phyloP scores from a whole-genome alignment of 2,113 vertebrate genomes.

The Seriola quinqueradiata region DNA sequence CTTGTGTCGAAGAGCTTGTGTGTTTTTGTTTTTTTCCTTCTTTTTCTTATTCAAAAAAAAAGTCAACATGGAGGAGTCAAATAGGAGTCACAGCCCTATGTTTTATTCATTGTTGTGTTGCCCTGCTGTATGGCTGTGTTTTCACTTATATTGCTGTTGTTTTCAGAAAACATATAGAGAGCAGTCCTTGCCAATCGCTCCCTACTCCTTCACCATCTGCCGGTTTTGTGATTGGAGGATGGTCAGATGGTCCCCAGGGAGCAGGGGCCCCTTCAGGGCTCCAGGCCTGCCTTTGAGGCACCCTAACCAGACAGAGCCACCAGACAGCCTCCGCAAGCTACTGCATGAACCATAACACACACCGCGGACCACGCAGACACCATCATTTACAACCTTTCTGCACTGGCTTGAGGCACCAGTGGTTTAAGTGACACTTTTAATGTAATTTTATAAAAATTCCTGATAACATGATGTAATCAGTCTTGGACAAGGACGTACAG shows the following conservation, averaged over 20 bases:
- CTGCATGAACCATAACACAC: constrained; percentile 24
- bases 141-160: constrained; percentile 66
- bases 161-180: constrained; percentile 45
- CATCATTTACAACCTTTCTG: neutral
- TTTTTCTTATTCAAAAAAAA: constrained; percentile 8
- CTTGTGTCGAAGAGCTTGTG: constrained; percentile 27
- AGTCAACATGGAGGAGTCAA: constrained; percentile 62
- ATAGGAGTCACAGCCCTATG: constrained; percentile 74
- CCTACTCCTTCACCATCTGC: constrained; percentile 66
- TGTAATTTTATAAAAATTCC: no score
- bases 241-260: constrained; percentile 59
- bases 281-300: constrained; percentile 57
- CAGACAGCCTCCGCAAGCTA: constrained; percentile 67
- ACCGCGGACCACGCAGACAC: neutral
- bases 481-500: no score
- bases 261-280: constrained; percentile 42
- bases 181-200: constrained; percentile 45
- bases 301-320: constrained; percentile 59
- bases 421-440: no score
- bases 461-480: no score
- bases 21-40: constrained; percentile 13
- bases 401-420: neutral
- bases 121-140: constrained; percentile 44
- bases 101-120: constrained; percentile 77
- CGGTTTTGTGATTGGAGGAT: constrained; percentile 43